phyloP scores from a whole-genome alignment of 2,113 vertebrate species.

The Proterorhinus semilunaris region DNA sequence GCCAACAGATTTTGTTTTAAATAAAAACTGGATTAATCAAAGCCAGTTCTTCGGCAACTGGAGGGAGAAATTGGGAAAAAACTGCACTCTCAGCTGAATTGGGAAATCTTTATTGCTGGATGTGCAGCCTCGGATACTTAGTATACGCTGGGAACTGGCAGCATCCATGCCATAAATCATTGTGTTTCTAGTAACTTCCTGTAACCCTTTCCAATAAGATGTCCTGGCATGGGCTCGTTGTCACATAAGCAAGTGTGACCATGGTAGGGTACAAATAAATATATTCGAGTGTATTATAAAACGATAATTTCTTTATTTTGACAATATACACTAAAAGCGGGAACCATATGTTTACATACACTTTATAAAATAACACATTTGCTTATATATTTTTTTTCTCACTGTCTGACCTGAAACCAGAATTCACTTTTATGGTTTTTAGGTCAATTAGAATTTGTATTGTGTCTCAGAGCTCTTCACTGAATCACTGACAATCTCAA shows the following conservation, averaged over 20 bases:
- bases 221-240: background rate
- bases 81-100: conserved; percentile 14
- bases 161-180: conserved; percentile 18
- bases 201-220: conserved; percentile 4
- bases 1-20: background rate
- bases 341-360: too few relatives aligned
- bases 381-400: too few relatives aligned
- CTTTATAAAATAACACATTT: too few relatives aligned
- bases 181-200: conserved; percentile 6
- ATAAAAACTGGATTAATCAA: conserved; percentile 31
- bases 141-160: conserved; percentile 8
- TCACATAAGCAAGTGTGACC: background rate
- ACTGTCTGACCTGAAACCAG: too few relatives aligned
- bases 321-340: too few relatives aligned
- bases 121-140: conserved; percentile 6
- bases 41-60: conserved; percentile 19
- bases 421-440: too few relatives aligned
- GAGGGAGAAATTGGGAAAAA: conserved; percentile 21
- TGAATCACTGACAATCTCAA: too few relatives aligned
- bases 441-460: too few relatives aligned
- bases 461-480: too few relatives aligned
- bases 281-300: too few relatives aligned
- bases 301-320: too few relatives aligned
- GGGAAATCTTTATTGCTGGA: conserved; percentile 14
- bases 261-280: too few relatives aligned